Base-by-base conservation (phyloP, 2,113 vertebrate genomes). In the Urocitellus parryii region DNA sequence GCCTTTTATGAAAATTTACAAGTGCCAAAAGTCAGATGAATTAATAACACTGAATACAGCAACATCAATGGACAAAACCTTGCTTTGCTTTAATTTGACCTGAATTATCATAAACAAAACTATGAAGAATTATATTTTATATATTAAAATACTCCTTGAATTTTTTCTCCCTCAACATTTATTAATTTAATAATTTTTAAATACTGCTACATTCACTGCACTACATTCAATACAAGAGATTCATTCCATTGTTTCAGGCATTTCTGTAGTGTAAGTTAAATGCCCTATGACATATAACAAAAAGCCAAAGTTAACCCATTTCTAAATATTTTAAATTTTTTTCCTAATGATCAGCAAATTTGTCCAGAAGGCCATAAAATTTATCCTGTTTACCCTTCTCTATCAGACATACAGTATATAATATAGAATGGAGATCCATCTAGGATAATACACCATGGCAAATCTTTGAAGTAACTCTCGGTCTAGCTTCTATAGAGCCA, bases 51-150 rank as follows among this genome's bases (percentile, higher is more conserved):
- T 34, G 79, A 95, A 88, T 13, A 81, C 2, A 58, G 12, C 1
- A 83, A 78, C 0, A 42, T 24, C 22, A 80, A 79, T 6, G 70
- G 70, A 65, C 17, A 76, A 37, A 90, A 17, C 37, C 29, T 89
- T 73, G 1, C 11, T 87, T 81, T 85, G 2, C 5, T 88, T 88
- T 34, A 86, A 67, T 78, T 84, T 27, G 4, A 67, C 8, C 65
- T 78, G 2, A 96, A 95, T 86, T 84, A 17, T 87, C 11, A 92
- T 73, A 79, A 91, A 48, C 2, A 53, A 93, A 90, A 88, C n/a
- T 79, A 72, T 13, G 76, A 86, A 18, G 5, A 79, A 39, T 61
- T 91, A 16, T 61, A 74, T 76, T 37, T 90, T 53, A 67, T 51
- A 32, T 37, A 16, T 83, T 53, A 78, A 70, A 73, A 58, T 17